These are phyloP conservation scores for Pelecanoides urinatrix DNA, from an alignment of 2,113 vertebrate genomes.

Conservation along the genomic window DNA sequence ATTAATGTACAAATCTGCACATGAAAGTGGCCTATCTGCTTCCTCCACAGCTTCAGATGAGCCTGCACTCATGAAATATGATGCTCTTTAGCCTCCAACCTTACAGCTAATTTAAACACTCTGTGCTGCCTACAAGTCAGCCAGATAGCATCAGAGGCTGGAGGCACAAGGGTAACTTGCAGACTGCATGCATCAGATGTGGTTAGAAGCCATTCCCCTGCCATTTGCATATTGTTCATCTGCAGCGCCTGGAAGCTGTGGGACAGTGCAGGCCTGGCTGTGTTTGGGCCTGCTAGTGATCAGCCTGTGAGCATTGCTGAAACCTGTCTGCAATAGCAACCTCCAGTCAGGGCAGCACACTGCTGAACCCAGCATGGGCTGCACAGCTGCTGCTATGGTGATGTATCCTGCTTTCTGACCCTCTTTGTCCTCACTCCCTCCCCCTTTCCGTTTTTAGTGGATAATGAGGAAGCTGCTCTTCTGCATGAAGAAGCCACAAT, in stretches of 20 bases:
- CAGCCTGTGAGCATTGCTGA: not conserved
- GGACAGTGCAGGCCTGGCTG: not conserved
- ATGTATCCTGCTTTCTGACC: not conserved
- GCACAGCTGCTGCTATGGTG: not conserved
- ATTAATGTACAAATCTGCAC: not conserved
- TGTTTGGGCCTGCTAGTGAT: too few relatives aligned
- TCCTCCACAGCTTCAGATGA: not conserved
- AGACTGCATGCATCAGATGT: not conserved
- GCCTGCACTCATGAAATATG: accelerated
- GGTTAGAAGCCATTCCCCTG: not conserved
- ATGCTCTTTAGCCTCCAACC: not conserved
- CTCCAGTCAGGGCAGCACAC: not conserved
- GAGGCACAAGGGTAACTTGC: not conserved
- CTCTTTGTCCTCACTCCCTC: not conserved
- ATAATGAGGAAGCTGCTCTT: slow-evolving; percentile 94
- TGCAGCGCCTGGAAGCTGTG: not conserved
- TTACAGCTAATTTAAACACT: accelerated
- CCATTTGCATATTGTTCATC: not conserved
- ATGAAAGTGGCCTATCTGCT: not conserved
- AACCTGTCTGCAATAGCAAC: not conserved
- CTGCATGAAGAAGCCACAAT: slow-evolving; percentile 98
- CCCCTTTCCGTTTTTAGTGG: slow-evolving; percentile 77
- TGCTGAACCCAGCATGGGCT: not conserved
- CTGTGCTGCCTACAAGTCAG: not conserved
- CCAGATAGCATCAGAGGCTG: not conserved